phyloP scores from a whole-genome alignment of 2,797 vertebrate species.

The Melanotaenia trifasciata region DNA sequence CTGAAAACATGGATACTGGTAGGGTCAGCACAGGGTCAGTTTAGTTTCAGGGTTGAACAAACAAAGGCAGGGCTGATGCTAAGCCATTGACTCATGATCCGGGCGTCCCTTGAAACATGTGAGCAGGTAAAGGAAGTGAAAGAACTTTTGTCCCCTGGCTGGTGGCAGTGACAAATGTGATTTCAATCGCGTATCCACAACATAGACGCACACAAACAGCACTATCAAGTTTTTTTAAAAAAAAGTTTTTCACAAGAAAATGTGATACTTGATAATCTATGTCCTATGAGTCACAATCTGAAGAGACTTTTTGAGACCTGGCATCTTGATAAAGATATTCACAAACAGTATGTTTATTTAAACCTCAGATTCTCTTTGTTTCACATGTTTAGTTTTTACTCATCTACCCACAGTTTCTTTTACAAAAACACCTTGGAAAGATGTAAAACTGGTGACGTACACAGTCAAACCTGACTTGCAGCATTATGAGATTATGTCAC shows the following conservation, averaged over 20 bases:
- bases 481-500: neutral
- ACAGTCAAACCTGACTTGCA: neutral
- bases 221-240: neutral
- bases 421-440: conserved; percentile 6
- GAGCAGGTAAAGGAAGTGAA: conserved; percentile 14
- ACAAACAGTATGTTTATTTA: neutral
- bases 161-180: conserved; percentile 1
- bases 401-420: conserved; percentile 9
- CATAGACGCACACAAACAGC: neutral
- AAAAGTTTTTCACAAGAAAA: conserved; percentile 4
- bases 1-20: neutral
- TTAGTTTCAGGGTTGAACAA: conserved; percentile 50
- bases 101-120: conserved; percentile 2
- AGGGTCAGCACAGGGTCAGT: neutral
- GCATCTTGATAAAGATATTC: neutral
- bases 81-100: conserved; percentile 61
- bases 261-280: neutral
- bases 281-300: neutral
- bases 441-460: conserved; percentile 2
- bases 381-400: conserved; percentile 7
- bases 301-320: neutral
- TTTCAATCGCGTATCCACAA: conserved; percentile 14
- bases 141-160: conserved; percentile 51
- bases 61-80: conserved; percentile 60
- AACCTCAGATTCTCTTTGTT: neutral